Evolutionary conservation across 2,888 invertebrate genomes (phyloP).

Genomic region (Lasioglossum vierecki): DNA sequence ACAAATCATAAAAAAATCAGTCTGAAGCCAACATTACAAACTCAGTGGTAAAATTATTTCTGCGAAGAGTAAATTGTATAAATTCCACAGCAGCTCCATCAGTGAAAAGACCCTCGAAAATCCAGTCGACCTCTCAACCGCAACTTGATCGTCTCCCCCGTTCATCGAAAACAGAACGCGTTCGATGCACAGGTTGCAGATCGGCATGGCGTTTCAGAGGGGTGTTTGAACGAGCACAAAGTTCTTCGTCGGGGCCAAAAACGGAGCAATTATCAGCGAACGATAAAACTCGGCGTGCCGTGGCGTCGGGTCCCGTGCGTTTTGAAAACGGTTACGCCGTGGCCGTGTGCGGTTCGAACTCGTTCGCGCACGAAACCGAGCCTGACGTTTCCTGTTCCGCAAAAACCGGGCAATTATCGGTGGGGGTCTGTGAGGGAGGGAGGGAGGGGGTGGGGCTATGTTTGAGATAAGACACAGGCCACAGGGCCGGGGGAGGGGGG

Average conservation of each 20-base stretch:
- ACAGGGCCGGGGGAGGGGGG: not conserved
- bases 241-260: constrained; percentile 32
- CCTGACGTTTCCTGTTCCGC: constrained; percentile 27
- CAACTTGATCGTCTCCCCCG: not conserved
- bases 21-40: not conserved
- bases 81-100: not conserved
- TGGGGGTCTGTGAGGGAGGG: not conserved
- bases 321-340: not conserved
- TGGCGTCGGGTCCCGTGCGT: constrained; percentile 3
- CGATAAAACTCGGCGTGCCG: constrained; percentile 23
- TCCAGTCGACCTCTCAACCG: not conserved
- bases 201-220: not conserved
- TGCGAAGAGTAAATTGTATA: not conserved
- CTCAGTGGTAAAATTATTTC: not conserved
- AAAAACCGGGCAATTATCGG: constrained; percentile 57
- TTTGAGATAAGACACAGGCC: constrained; percentile 46
- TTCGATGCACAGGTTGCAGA: not conserved
- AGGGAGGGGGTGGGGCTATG: not conserved
- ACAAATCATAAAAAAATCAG: not conserved
- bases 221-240: constrained; percentile 19
- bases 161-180: not conserved
- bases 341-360: not conserved
- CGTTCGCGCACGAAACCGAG: constrained; percentile 39
- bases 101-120: not conserved
- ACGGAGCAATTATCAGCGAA: constrained; percentile 50